These are phyloP conservation scores for Zelostemma sp. DNA, from an alignment of 1,140 invertebrate genomes.

Conservation along the genomic window DNA sequence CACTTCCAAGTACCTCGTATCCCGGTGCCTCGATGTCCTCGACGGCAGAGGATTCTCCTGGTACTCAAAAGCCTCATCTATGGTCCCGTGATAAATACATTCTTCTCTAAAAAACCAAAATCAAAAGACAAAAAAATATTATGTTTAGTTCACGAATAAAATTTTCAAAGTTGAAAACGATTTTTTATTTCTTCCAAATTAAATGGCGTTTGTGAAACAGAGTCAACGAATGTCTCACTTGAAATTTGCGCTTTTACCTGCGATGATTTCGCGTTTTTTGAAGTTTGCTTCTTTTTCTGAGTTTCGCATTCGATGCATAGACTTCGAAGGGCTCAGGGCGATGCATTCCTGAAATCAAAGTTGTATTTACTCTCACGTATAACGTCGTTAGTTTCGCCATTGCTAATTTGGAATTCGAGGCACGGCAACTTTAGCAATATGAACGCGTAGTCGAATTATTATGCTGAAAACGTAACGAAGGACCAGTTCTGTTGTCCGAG, in stretches of 20 bases:
- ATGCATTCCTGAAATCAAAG: conserved; percentile 35
- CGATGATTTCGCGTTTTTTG: conserved; percentile 42
- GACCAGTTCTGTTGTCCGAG: conserved; percentile 5
- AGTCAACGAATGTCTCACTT: no score
- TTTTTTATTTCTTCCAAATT: no score
- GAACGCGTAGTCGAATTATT: neutral
- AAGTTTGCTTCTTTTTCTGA: conserved; percentile 47
- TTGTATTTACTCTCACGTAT: neutral
- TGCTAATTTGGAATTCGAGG: no score
- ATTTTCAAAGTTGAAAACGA: no score
- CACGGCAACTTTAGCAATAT: neutral
- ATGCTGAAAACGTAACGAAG: neutral
- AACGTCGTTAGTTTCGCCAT: neutral
- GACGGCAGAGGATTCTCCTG: conserved; percentile 39
- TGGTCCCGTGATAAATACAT: conserved; percentile 49
- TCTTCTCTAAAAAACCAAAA: conserved; percentile 34
- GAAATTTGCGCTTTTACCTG: no score
- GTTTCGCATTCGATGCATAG: conserved; percentile 36
- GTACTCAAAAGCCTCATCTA: conserved; percentile 34
- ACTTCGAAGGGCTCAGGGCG: conserved; percentile 39
- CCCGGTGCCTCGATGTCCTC: conserved; percentile 41
- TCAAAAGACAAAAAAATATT: neutral
- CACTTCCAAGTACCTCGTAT: conserved; percentile 49
- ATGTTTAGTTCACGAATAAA: no score
- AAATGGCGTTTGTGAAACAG: no score